Evolutionary conservation across 1,140 invertebrate species (phyloP).

Genomic region (Samia ricini): DNA sequence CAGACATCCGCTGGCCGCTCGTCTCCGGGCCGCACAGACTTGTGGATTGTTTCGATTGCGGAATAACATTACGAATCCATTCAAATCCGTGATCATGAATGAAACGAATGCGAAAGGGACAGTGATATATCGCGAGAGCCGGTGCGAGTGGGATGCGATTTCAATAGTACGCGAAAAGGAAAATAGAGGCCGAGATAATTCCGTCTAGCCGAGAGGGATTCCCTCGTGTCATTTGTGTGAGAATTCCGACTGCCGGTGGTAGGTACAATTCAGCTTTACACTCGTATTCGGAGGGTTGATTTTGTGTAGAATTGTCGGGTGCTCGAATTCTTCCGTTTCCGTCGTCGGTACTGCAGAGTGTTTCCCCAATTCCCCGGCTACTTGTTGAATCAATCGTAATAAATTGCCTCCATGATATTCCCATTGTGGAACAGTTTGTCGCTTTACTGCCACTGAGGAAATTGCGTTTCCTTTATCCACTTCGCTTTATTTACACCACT

Average conservation of each 20-base stretch:
- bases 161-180: conserved; percentile 75
- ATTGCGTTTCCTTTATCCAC: conserved; percentile 70
- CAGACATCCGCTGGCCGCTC: neutral
- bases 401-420: conserved; percentile 73
- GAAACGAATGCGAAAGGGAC: conserved; percentile 72
- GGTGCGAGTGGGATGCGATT: conserved; percentile 58
- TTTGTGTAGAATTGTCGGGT: conserved; percentile 18
- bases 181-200: conserved; percentile 73
- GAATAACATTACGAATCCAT: conserved; percentile 59
- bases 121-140: conserved; percentile 15
- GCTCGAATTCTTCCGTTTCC: conserved; percentile 56
- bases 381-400: conserved; percentile 76
- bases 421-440: conserved; percentile 71
- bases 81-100: conserved; percentile 73
- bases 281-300: conserved; percentile 30
- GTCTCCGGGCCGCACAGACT: conserved; percentile 10
- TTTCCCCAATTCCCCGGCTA: conserved; percentile 54
- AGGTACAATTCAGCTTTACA: conserved; percentile 42
- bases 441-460: conserved; percentile 71
- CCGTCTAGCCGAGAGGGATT: conserved; percentile 75
- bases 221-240: conserved; percentile 75
- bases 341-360: conserved; percentile 31
- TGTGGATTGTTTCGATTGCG: conserved; percentile 29
- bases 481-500: conserved; percentile 65
- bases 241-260: conserved; percentile 64